Percentiles rank a stretch among this genome's conserved stretches.
phyloP scores from a whole-genome alignment of 2,888 invertebrate species.

The Nezara viridula region DNA sequence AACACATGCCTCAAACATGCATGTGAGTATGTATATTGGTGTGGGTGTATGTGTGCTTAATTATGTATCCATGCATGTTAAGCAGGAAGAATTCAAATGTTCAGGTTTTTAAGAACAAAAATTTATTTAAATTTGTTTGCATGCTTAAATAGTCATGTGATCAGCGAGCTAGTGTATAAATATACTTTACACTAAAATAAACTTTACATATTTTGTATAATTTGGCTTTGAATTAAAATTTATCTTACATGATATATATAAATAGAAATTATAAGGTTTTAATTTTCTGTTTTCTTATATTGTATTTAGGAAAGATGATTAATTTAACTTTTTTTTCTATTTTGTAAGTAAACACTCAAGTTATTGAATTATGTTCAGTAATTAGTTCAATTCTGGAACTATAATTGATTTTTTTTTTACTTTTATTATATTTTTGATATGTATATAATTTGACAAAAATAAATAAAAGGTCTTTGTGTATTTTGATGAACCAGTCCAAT shows the following conservation, averaged over 20 bases:
- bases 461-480: neutral
- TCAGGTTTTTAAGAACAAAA: neutral
- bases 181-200: neutral
- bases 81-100: neutral
- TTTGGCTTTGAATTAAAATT: neutral
- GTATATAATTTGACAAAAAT: neutral
- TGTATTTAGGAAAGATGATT: neutral
- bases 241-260: neutral
- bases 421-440: slow-evolving; percentile 10
- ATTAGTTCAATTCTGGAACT: neutral
- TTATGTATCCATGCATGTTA: slow-evolving; percentile 45
- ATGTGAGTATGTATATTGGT: slow-evolving; percentile 45
- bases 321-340: neutral
- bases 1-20: slow-evolving; percentile 24
- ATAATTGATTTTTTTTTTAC: neutral
- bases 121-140: neutral
- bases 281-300: neutral
- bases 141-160: neutral
- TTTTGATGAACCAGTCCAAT: neutral
- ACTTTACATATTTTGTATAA: neutral
- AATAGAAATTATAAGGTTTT: neutral
- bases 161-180: neutral
- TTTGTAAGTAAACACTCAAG: neutral
- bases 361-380: neutral
- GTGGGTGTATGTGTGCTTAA: slow-evolving; percentile 26